Evolutionary conservation across 2,797 vertebrate genomes (phyloP).

Genomic region (Alosa sapidissima): DNA sequence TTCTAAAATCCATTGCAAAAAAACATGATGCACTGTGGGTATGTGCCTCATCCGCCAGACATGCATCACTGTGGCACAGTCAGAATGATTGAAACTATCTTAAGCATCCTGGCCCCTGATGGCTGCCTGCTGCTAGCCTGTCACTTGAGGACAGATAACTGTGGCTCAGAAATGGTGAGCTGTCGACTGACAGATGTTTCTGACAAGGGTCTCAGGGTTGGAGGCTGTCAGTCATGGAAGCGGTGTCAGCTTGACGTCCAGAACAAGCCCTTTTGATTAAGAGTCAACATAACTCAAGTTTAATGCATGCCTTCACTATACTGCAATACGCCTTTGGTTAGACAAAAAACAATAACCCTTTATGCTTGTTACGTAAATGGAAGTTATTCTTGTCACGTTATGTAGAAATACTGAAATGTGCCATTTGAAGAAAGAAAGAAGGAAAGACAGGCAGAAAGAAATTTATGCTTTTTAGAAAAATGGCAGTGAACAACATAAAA

Average conservation of each 20-base stretch:
- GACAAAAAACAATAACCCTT: neutral
- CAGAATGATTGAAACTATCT: conserved; percentile 20
- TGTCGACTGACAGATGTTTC: conserved; percentile 13
- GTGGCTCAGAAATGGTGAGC: neutral
- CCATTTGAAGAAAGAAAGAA: neutral
- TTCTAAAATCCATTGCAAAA: neutral
- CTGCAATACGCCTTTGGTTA: neutral
- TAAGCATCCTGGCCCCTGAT: neutral
- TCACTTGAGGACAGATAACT: neutral
- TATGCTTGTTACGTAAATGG: neutral
- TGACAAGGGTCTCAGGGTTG: conserved; percentile 14
- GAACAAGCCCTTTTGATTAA: conserved; percentile 20
- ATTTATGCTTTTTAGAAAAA: too few species aligned
- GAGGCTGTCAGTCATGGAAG: conserved; percentile 18
- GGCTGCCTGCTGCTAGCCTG: conserved; percentile 8
- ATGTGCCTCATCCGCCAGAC: neutral
- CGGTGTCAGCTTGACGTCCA: neutral
- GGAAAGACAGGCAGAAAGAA: neutral
- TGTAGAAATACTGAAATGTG: neutral
- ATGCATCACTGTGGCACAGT: conserved; percentile 9
- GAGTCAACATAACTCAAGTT: conserved; percentile 12
- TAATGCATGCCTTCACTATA: neutral
- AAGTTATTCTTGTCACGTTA: neutral
- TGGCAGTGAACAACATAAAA: neutral
- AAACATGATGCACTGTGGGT: neutral